Percentiles rank a stretch among this genome's conserved stretches.
phyloP scores from a whole-genome alignment of 2,888 invertebrate genomes.

The Metalampra italica region DNA sequence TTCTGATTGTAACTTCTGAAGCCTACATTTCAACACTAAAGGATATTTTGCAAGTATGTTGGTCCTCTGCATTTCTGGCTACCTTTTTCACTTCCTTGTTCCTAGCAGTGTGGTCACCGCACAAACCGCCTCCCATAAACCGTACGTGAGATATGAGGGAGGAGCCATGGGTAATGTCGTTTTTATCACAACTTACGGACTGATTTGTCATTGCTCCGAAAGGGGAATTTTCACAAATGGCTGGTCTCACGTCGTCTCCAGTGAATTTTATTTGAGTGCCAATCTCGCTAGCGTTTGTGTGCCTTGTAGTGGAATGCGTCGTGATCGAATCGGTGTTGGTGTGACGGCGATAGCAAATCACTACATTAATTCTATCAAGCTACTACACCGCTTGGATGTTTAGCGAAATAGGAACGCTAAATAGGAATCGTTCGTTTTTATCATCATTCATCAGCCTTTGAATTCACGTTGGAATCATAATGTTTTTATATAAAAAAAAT shows the following conservation, averaged over 20 bases:
- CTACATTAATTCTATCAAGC: too few relatives aligned
- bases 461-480: too few relatives aligned
- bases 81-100: too few relatives aligned
- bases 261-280: neutral
- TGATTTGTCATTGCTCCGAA: conserved; percentile 3
- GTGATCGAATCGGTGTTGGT: neutral
- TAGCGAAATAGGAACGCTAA: too few relatives aligned
- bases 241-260: neutral
- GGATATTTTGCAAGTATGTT: too few relatives aligned
- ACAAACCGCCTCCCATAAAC: conserved; percentile 9
- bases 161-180: conserved; percentile 15
- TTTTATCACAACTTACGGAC: conserved; percentile 17
- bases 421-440: too few relatives aligned
- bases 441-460: too few relatives aligned
- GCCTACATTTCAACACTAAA: too few relatives aligned
- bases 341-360: neutral
- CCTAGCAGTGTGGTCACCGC: conserved; percentile 4
- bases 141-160: conserved; percentile 6
- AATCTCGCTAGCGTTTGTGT: neutral
- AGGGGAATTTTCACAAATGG: conserved; percentile 2
- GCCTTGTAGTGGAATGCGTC: neutral
- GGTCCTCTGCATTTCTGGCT: too few relatives aligned
- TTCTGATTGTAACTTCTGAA: too few relatives aligned
- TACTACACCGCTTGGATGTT: too few relatives aligned
- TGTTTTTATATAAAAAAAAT: too few relatives aligned